These are phyloP conservation scores for Caenorhabditis zanzibari DNA, from an alignment of 2,888 invertebrate genomes.

Conservation along the genomic window DNA sequence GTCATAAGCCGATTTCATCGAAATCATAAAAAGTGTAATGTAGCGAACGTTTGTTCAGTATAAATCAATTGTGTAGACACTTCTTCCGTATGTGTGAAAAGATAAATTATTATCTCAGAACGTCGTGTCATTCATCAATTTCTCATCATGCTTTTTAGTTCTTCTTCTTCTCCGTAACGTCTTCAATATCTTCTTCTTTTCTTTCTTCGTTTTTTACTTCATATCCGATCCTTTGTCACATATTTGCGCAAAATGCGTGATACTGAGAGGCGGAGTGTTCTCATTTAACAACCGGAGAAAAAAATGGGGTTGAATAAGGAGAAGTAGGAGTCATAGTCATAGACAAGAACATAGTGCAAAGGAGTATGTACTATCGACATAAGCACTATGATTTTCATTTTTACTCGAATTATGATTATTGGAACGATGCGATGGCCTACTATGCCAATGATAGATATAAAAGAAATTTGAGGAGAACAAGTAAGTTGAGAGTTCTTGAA, in stretches of 20 bases:
- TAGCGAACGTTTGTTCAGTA: slow-evolving; percentile 12
- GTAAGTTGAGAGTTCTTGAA: slow-evolving; percentile 17
- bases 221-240: slow-evolving; percentile 45
- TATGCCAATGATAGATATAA: slow-evolving; percentile 36
- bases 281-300: slow-evolving; percentile 26
- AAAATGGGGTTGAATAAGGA: slow-evolving; percentile 30
- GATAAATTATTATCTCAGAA: slow-evolving; percentile 50
- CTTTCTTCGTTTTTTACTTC: slow-evolving; percentile 12
- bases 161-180: slow-evolving; percentile 19
- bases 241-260: slow-evolving; percentile 59
- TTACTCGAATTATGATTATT: slow-evolving; percentile 62
- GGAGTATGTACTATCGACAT: slow-evolving; percentile 42
- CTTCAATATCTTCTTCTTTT: slow-evolving; percentile 2
- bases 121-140: slow-evolving; percentile 27
- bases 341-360: background rate
- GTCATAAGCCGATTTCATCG: slow-evolving; percentile 15
- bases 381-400: slow-evolving; percentile 63
- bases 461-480: slow-evolving; percentile 26
- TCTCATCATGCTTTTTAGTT: slow-evolving; percentile 40
- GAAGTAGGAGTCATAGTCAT: slow-evolving; percentile 36
- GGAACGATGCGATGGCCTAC: slow-evolving; percentile 48
- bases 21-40: slow-evolving; percentile 52
- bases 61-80: slow-evolving; percentile 44
- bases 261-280: slow-evolving; percentile 43
- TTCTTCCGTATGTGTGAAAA: slow-evolving; percentile 43